Base-by-base conservation (phyloP, 2,888 invertebrate genomes). In the Pecten maximus region DNA sequence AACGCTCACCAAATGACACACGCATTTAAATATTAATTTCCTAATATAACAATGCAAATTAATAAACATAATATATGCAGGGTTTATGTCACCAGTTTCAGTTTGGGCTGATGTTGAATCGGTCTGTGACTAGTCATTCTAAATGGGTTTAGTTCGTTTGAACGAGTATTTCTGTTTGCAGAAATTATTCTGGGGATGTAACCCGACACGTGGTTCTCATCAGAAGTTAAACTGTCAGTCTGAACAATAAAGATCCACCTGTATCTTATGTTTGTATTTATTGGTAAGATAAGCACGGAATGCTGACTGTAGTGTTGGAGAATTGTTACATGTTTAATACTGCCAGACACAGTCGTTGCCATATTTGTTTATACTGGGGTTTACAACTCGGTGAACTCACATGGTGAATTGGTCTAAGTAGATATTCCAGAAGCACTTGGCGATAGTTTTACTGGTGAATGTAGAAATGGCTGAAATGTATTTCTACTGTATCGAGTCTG, bases 231-330 rank as follows among this genome's bases (percentile, higher is more conserved):
- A 35, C 8, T 35, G 35, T 74, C 74, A 35, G 74, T 12, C 12
- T 8, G 35, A 35, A 74, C 74, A 74, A 74, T 74, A 74, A 74
- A 74, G 74, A 74, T 74, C 74, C 74, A 74, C 74, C 74, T 74
- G 74, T 74, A 28, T 74, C 74, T 74, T 28, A 23, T 74, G 74
- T 74, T 74, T 74, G 74, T 74, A 74, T 74, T 74, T 74, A 74
- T 74, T 74, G 74, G 74, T 74, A 28, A 74, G 74, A 74, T 74
- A 74, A 74, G 74, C 23, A 4, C 28, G 74, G 74, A 35, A 74
- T 28, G 74, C 74, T 35, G 28, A 8, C 74, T 74, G 35, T 23
- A 35, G 74, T 74, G 35, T 74, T 8, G 74, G 3, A 54, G 50
- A 54, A 28, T 35, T 74, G 74, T 74, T 74, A 74, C 74, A 28